These are phyloP conservation scores for Crotalus viridis DNA, from an alignment of 2,113 vertebrate species.

Conservation along the genomic window DNA sequence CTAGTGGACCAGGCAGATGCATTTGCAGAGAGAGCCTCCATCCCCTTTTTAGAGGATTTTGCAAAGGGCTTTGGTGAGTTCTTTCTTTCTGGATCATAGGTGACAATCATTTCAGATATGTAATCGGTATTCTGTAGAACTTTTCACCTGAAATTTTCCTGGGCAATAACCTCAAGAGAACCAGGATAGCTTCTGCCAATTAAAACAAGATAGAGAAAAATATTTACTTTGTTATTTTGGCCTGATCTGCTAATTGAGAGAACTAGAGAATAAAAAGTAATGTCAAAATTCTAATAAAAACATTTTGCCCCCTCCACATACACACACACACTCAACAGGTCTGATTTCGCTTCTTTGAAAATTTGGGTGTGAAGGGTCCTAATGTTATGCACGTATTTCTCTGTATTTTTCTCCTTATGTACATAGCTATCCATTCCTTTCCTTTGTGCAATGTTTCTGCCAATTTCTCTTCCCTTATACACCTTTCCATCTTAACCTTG, in stretches of 20 bases:
- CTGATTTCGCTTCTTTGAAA: not conserved
- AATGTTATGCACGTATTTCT: not conserved
- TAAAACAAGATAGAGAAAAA: not conserved
- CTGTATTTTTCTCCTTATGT: not conserved
- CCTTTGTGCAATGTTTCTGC: not conserved
- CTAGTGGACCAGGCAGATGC: conserved; percentile 62
- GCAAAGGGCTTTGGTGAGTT: conserved; percentile 53
- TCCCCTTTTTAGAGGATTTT: conserved; percentile 61
- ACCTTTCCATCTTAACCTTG: not conserved
- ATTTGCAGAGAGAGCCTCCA: conserved; percentile 60
- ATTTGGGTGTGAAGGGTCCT: not conserved
- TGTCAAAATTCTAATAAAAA: not conserved
- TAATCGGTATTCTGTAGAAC: not conserved
- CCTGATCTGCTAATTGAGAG: not conserved
- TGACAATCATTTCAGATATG: not conserved
- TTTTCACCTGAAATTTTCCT: not conserved
- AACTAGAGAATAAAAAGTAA: not conserved
- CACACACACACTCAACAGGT: not conserved
- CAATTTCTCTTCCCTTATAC: not conserved
- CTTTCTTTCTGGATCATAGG: not conserved
- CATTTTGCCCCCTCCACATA: not conserved
- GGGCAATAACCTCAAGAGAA: not conserved
- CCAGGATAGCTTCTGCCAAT: not conserved
- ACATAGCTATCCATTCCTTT: not conserved
- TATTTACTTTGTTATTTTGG: not conserved